phyloP scores from a whole-genome alignment of 2,888 invertebrate genomes.

The Lissonota sp. region DNA sequence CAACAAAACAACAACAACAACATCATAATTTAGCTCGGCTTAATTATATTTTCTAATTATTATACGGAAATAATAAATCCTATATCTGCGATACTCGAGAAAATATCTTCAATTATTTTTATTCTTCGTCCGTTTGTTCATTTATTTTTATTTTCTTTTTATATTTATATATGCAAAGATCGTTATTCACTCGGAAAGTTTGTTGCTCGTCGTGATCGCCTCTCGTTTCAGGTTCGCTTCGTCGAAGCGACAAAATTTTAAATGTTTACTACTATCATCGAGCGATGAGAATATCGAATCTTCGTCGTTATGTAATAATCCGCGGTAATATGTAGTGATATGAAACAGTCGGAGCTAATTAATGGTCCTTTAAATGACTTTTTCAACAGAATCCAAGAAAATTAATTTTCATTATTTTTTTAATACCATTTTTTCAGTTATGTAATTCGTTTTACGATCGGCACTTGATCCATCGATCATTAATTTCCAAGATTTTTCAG shows the following conservation, averaged over 20 bases:
- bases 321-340: constrained; percentile 33
- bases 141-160: neutral
- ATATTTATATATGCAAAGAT: constrained; percentile 7
- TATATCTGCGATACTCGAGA: constrained; percentile 82
- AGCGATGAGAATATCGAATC: constrained; percentile 2
- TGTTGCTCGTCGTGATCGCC: constrained; percentile 1
- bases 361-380: neutral
- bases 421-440: constrained; percentile 5
- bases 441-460: constrained; percentile 15
- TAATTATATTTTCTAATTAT: constrained; percentile 84
- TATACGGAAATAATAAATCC: constrained; percentile 83
- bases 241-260: constrained; percentile 17
- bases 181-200: too few species aligned
- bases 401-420: constrained; percentile 25
- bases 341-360: neutral
- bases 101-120: constrained; percentile 72
- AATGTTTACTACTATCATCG: neutral
- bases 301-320: constrained; percentile 44
- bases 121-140: constrained; percentile 56
- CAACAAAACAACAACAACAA: constrained; percentile 65
- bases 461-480: constrained; percentile 14
- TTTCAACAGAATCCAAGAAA: constrained; percentile 18
- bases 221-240: neutral
- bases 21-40: constrained; percentile 83
- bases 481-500: neutral